Percentiles rank a stretch among this genome's conserved stretches.
phyloP scores from a whole-genome alignment of 2,797 vertebrate species.

The Poecilia picta region DNA sequence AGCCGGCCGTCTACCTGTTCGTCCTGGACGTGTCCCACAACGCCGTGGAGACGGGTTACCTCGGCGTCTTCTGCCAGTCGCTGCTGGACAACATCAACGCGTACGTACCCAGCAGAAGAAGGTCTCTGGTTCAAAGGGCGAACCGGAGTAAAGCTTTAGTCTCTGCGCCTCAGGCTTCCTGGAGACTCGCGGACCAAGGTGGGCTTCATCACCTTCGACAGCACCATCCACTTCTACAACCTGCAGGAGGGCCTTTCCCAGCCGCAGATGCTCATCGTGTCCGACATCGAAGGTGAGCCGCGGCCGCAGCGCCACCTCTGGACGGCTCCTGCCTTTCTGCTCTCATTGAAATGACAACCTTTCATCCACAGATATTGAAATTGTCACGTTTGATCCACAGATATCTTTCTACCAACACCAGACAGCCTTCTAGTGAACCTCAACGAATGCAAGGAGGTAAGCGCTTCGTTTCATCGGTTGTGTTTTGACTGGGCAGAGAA shows the following conservation, averaged over 20 bases:
- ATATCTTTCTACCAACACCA: slow-evolving; percentile 98
- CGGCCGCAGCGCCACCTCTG: no score
- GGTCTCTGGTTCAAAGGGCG: neutral
- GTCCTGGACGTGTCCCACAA: slow-evolving; percentile 96
- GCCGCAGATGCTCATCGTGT: slow-evolving; percentile 97
- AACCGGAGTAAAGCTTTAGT: slow-evolving; percentile 1
- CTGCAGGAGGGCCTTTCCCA: slow-evolving; percentile 97
- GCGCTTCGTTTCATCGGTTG: slow-evolving; percentile 27
- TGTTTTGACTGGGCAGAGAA: no score
- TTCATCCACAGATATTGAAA: no score
- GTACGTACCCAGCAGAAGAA: slow-evolving; percentile 80
- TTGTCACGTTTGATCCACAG: slow-evolving; percentile 72
- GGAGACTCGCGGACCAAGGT: slow-evolving; percentile 96
- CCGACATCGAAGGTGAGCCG: slow-evolving; percentile 89
- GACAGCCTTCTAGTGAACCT: slow-evolving; percentile 97
- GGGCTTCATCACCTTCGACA: slow-evolving; percentile 97
- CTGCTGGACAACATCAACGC: slow-evolving; percentile 92
- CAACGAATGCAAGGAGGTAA: slow-evolving; percentile 98
- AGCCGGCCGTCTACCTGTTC: slow-evolving; percentile 97
- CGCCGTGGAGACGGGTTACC: slow-evolving; percentile 94
- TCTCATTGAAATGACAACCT: no score
- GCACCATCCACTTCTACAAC: slow-evolving; percentile 98
- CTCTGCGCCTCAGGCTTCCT: slow-evolving; percentile 85
- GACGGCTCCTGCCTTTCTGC: no score
- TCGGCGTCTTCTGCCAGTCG: slow-evolving; percentile 91